Base-by-base conservation (phyloP, 2,888 invertebrate species). In the Elysia crispata region DNA sequence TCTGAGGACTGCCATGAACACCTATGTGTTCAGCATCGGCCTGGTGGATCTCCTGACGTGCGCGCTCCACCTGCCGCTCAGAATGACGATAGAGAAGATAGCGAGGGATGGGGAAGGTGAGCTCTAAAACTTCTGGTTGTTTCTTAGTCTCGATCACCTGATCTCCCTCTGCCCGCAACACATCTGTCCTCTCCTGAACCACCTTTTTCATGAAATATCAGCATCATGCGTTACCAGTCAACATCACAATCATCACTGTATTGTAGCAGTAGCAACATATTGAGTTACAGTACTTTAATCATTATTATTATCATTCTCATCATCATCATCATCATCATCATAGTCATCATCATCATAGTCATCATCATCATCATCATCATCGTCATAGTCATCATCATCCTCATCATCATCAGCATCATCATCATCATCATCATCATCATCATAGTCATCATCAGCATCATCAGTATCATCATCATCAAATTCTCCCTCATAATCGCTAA, bases 1-100 rank as follows among this genome's bases (percentile, higher is more conserved):
- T 5, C 75, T 87, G 18, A 80, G 85, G 25, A 88, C 86, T 0
- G 82, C 83, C 23, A 87, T 87, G 81, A 88, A 86, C 67, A 78
- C 82, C 0, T 84, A 83, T 76, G 74, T 88, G 23, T 82, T 86
- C 11, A 84, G 84, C 72, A 80, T 85, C 6, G 85, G 84, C 5
- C 50, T 83, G 3, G 83, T 84, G 60, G 85, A 87, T 67, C 50
- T 86, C 13, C 15, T 87, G 31, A 85, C 85, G 11, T 86, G 86
- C 76, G 25, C 79, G 0, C 20, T 85, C 30, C 80, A 86, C 0
- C 57, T 88, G n/a, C 88, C 88, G 8, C 31, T 86, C 0, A 73
- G 87, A 8, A 33, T 80, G 31, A 0, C 49, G 8, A 23, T 66
- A 3, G 25, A 41, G 41, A 41, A 3, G 11, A 41, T 41, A 11